Base-by-base conservation (phyloP, 2,113 vertebrate genomes). In the Podilymbus podiceps region DNA sequence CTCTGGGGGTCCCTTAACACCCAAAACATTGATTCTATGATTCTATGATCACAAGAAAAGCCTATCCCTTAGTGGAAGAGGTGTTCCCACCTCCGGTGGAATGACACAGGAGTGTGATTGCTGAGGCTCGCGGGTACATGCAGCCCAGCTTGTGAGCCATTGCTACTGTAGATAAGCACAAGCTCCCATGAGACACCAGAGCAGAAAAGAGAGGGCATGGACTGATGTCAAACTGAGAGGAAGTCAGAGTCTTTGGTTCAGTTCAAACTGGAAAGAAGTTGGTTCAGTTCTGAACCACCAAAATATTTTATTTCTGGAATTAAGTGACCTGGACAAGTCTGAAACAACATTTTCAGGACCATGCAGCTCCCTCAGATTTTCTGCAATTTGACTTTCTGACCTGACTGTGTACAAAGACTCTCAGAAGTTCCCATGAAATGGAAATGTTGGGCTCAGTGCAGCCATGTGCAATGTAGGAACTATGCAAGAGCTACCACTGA, bases 51-150 rank as follows among this genome's bases (percentile, higher is more conserved):
- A 33, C 1, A 8, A 40, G 20, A 38, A 53, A 64, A 66, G 11
- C 7, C 40, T 67, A 2, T 66, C 88, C 22, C 47, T 44, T 85
- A 40, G 25, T 69, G 19, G 19, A 77, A 81, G 18, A 47, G 9
- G 14, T 18, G 44, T 59, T 78, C 46, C 33, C 20, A 60, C 4
- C 71, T 85, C 33, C 52, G 50, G 24, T 28, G 25, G 12, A 13
- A 13, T 0, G 0, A 21, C 18, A 8, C 20, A 27, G 35, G 44
- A 38, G 22, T 18, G 28, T 71, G 62, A 22, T 24, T 78, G 18
- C 52, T 42, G 8, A 3, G n/a, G 15, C 7, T 50, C 10, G 38
- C 16, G 28, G 1, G 1, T 49, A 7, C n/a, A 24, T 23, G 30
- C 40, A 73, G 50, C 50, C 53, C 50, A 77, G 25, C 42, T 74